Evolutionary conservation across 2,113 vertebrate genomes (phyloP).

Genomic region (Nansenia antarctica): DNA sequence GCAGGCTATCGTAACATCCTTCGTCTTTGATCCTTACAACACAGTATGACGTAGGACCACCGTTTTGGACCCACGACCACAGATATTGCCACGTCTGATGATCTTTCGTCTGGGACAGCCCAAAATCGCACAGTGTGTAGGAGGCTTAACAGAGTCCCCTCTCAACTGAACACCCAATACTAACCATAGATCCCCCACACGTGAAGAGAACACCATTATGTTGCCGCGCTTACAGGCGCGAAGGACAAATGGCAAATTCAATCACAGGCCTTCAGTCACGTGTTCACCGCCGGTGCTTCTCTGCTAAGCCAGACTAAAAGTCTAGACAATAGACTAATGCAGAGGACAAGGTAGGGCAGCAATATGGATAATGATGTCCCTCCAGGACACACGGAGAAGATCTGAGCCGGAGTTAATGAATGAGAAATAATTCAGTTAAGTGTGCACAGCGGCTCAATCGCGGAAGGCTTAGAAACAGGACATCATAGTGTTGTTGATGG

Average conservation of each 20-base stretch:
- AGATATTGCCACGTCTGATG: too few relatives aligned
- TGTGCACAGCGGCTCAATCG: slow-evolving; percentile 5
- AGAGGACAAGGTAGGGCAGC: neutral
- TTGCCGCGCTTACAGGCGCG: slow-evolving; percentile 6
- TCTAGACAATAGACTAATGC: slow-evolving; percentile 39
- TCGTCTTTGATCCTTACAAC: too few relatives aligned
- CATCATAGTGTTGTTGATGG: neutral
- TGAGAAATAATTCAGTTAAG: slow-evolving; percentile 27
- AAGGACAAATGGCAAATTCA: slow-evolving; percentile 39
- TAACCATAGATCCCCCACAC: neutral
- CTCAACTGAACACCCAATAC: neutral
- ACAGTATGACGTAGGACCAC: too few relatives aligned
- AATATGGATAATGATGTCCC: slow-evolving; percentile 12
- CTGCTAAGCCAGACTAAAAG: slow-evolving; percentile 37
- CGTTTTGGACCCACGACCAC: too few relatives aligned
- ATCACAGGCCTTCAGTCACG: slow-evolving; percentile 1
- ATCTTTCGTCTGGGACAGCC: too few relatives aligned
- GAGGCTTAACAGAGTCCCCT: too few relatives aligned
- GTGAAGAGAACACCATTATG: neutral
- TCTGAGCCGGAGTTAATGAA: slow-evolving; percentile 14
- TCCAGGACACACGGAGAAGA: neutral
- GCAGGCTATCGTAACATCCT: too few relatives aligned
- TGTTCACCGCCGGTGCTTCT: neutral
- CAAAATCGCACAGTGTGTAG: too few relatives aligned
- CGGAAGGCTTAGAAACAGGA: neutral